A percentile compares a stretch with the other conserved stretches of the same genome.
These are phyloP conservation scores for Australoheros scitulus DNA, from an alignment of 2,113 vertebrate species.

Conservation along the genomic window DNA sequence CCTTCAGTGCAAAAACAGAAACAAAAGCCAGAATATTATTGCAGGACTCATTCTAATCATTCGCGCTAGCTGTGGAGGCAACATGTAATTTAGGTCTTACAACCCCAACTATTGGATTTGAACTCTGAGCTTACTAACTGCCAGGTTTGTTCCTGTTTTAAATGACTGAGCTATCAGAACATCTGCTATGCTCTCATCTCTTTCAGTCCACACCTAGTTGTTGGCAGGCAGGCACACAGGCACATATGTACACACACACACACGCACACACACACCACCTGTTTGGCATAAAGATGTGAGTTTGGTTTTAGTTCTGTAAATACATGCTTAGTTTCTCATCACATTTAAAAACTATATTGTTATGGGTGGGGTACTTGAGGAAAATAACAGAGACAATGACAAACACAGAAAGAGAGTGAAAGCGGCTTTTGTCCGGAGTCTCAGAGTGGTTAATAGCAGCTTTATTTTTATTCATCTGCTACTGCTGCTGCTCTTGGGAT, in stretches of 20 bases:
- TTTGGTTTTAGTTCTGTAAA: constrained; percentile 56
- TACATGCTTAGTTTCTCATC: constrained; percentile 40
- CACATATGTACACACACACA: constrained; percentile 17
- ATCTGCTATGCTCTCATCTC: constrained; percentile 66
- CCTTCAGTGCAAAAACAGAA: constrained; percentile 36
- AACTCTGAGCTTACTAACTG: constrained; percentile 45
- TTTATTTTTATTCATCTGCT: constrained; percentile 24
- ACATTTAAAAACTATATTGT: constrained; percentile 22
- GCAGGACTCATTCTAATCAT: constrained; percentile 56
- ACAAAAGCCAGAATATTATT: constrained; percentile 60
- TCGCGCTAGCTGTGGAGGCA: constrained; percentile 50
- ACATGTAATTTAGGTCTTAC: constrained; percentile 58
- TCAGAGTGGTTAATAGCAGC: not conserved
- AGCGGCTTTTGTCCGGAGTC: constrained; percentile 10
- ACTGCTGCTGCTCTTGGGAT: constrained; percentile 11
- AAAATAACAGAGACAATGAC: constrained; percentile 4
- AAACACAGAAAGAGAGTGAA: constrained; percentile 1
- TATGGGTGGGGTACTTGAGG: not conserved
- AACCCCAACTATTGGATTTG: constrained; percentile 52
- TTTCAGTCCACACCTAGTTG: constrained; percentile 53
- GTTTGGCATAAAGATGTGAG: constrained; percentile 50
- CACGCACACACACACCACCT: constrained; percentile 51
- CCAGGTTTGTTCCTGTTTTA: constrained; percentile 57
- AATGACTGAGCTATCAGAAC: constrained; percentile 65
- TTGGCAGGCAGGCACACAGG: constrained; percentile 43